Conservation (phyloP, 2,888 invertebrate genomes). For the Diplazon laetatorius region DNA sequence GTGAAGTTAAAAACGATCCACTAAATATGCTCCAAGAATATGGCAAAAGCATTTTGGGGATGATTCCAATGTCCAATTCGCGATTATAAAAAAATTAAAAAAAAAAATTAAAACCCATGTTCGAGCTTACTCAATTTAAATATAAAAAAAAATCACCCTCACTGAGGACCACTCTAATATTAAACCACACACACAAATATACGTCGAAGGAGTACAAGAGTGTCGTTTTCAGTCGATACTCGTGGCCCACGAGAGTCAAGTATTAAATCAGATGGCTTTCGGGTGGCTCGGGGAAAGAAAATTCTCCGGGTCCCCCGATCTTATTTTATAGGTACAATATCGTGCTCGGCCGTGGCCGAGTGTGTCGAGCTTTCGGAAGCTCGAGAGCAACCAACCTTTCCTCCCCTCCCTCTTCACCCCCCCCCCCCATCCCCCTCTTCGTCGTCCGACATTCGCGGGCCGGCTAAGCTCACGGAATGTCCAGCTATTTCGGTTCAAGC, state of each 20-base stretch:
- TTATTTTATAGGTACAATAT: slow-evolving; percentile 65
- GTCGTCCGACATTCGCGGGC: slow-evolving; percentile 50
- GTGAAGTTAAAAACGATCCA: too few species aligned
- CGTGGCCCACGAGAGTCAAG: slow-evolving; percentile 47
- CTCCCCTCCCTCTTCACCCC: slow-evolving; percentile 13
- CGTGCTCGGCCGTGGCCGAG: slow-evolving; percentile 48
- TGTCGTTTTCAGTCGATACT: slow-evolving; percentile 42
- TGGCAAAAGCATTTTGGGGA: neutral
- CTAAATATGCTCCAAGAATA: slow-evolving; percentile 24
- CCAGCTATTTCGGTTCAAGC: slow-evolving; percentile 72
- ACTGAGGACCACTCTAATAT: too few species aligned
- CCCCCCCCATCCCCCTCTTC: neutral
- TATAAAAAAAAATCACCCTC: too few species aligned
- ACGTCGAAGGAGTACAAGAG: neutral
- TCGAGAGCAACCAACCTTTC: slow-evolving; percentile 16
- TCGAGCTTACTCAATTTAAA: too few species aligned
- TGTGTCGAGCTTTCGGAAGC: slow-evolving; percentile 55
- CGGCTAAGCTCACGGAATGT: slow-evolving; percentile 72
- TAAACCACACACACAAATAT: too few species aligned
- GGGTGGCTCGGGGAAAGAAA: slow-evolving; percentile 45
- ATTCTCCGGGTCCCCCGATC: slow-evolving; percentile 54
- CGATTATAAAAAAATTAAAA: too few species aligned
- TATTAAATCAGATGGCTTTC: slow-evolving; percentile 59
- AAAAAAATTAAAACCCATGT: too few species aligned
- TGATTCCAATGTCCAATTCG: too few species aligned